These are phyloP conservation scores for Phragmatobia fuliginosa DNA, from an alignment of 2,888 invertebrate species.

Conservation along the genomic window DNA sequence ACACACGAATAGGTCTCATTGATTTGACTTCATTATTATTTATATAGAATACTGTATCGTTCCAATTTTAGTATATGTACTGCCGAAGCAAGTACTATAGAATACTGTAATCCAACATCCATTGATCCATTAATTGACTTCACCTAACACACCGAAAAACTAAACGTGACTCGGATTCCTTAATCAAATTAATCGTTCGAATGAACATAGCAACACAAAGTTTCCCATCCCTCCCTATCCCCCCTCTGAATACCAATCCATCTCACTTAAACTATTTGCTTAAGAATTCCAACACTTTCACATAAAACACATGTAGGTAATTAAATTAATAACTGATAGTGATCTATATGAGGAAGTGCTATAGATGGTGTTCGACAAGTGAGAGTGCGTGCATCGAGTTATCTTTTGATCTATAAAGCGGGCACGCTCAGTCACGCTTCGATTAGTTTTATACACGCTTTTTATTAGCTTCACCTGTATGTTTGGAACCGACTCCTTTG, in stretches of 20 bases:
- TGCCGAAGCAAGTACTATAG: too few species aligned
- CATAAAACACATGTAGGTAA: conserved; percentile 8
- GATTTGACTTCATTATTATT: too few species aligned
- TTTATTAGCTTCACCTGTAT: too few species aligned
- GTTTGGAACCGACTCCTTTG: too few species aligned
- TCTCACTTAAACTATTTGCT: conserved; percentile 14
- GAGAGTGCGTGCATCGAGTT: conserved; percentile 34
- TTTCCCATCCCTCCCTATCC: not conserved
- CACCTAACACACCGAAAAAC: not conserved
- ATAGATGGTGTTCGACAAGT: conserved; percentile 3
- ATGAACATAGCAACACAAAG: not conserved
- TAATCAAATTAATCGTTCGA: not conserved
- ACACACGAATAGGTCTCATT: too few species aligned
- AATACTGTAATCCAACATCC: too few species aligned
- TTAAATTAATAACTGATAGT: conserved; percentile 11
- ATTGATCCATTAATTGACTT: not conserved
- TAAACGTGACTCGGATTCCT: not conserved
- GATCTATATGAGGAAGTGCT: conserved; percentile 16
- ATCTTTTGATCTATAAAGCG: conserved; percentile 44
- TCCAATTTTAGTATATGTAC: too few species aligned
- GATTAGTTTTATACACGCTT: too few species aligned
- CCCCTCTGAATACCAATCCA: not conserved
- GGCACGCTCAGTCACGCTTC: conserved; percentile 25
- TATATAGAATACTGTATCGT: too few species aligned
- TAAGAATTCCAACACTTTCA: conserved; percentile 14